Evolutionary conservation across 1,140 invertebrate species (phyloP).

Genomic region (Tachypleus tridentatus): DNA sequence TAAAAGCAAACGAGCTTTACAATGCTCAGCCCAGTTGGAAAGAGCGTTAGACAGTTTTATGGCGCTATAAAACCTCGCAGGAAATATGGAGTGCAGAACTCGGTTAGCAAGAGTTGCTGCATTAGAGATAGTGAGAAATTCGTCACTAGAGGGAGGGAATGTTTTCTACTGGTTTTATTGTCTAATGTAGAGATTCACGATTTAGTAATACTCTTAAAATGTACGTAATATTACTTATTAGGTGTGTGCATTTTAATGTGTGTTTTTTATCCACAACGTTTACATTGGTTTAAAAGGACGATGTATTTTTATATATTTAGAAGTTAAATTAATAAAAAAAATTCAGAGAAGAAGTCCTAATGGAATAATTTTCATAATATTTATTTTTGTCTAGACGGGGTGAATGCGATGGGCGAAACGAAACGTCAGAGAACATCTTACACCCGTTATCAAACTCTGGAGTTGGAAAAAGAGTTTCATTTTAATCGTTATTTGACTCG

Average conservation of each 20-base stretch:
- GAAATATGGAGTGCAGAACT: too few species aligned
- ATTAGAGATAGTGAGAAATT: too few species aligned
- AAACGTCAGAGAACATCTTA: conserved; percentile 92
- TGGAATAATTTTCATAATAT: conserved; percentile 5
- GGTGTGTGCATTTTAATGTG: too few species aligned
- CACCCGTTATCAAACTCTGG: conserved; percentile 67
- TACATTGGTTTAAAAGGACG: neutral
- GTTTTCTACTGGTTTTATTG: too few species aligned
- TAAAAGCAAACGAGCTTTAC: too few species aligned
- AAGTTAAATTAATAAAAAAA: conserved; percentile 1
- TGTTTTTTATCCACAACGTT: neutral
- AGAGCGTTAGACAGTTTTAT: conserved; percentile 18
- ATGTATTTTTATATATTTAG: neutral
- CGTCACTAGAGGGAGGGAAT: too few species aligned
- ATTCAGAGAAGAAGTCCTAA: neutral
- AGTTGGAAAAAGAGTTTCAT: conserved; percentile 52
- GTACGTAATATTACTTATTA: too few species aligned
- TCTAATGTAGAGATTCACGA: too few species aligned
- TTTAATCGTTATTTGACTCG: conserved; percentile 51
- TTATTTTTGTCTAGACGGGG: conserved; percentile 58
- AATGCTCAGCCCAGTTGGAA: too few species aligned
- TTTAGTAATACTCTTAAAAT: too few species aligned
- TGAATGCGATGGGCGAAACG: conserved; percentile 87
- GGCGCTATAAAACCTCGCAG: conserved; percentile 14
- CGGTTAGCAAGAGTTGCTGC: too few species aligned